phyloP scores from a whole-genome alignment of 1,140 invertebrate species.

The Matsumurasca onukii region DNA sequence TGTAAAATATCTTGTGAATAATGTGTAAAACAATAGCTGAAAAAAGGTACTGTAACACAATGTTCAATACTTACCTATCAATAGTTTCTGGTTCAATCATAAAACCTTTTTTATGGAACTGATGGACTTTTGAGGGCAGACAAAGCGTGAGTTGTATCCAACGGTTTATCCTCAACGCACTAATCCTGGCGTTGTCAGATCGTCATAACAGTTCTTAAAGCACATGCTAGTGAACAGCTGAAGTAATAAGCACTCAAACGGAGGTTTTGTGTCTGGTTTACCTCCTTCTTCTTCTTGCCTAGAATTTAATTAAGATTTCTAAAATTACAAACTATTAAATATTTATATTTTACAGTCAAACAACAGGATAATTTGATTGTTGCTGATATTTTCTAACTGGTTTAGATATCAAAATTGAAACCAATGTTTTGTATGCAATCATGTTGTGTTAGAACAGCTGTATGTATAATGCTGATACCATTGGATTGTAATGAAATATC shows the following conservation, averaged over 20 bases:
- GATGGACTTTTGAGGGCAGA: constrained; percentile 90
- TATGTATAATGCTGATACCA: too few species aligned
- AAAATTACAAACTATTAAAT: too few species aligned
- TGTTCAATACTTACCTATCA: constrained; percentile 54
- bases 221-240: constrained; percentile 77
- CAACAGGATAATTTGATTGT: too few species aligned
- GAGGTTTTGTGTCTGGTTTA: constrained; percentile 53
- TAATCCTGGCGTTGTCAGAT: constrained; percentile 72
- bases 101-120: constrained; percentile 72
- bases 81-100: constrained; percentile 80
- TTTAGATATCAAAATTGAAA: too few species aligned
- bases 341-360: too few species aligned
- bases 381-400: too few species aligned
- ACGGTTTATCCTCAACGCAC: constrained; percentile 78
- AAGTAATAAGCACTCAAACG: constrained; percentile 77
- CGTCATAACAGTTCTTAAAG: constrained; percentile 83
- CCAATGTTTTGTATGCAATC: too few species aligned
- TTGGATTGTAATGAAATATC: too few species aligned
- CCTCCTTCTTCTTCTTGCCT: constrained; percentile 52
- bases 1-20: too few species aligned
- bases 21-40: too few species aligned
- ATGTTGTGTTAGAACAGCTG: too few species aligned
- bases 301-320: constrained; percentile 33
- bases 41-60: too few species aligned
- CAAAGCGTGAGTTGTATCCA: constrained; percentile 94